Percentiles rank a stretch among this genome's conserved stretches.
phyloP scores from a whole-genome alignment of 2,113 vertebrate genomes.

The Mormyrus lacerda region DNA sequence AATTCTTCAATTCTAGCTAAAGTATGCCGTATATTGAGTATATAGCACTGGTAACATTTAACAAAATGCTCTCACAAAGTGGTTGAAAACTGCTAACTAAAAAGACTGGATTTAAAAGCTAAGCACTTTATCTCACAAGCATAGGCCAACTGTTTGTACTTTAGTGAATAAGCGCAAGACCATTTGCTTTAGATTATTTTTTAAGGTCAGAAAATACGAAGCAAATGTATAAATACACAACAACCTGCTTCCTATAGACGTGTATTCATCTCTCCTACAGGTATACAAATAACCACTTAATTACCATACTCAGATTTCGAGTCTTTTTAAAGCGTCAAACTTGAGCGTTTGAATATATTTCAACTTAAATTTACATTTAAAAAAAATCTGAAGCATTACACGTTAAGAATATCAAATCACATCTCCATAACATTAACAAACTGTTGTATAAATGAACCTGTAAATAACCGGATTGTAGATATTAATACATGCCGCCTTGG shows the following conservation, averaged over 20 bases:
- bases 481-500: neutral
- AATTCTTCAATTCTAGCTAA: neutral
- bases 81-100: neutral
- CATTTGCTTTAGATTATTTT: conserved; percentile 1
- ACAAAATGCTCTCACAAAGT: neutral
- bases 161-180: neutral
- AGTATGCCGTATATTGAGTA: neutral
- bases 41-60: neutral
- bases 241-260: neutral
- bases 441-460: neutral
- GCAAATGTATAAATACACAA: neutral
- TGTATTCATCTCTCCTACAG: neutral
- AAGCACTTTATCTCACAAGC: neutral
- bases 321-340: neutral
- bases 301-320: neutral
- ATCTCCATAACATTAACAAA: neutral
- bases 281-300: neutral
- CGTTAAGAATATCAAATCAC: neutral
- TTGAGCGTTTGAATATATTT: neutral
- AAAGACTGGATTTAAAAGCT: neutral
- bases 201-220: neutral
- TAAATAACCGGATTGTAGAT: neutral
- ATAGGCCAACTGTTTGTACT: neutral
- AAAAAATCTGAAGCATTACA: neutral
- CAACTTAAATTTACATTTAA: too few relatives aligned